These are phyloP conservation scores for Ammodramus savannarum DNA, from an alignment of 2,113 vertebrate genomes.

Conservation along the genomic window DNA sequence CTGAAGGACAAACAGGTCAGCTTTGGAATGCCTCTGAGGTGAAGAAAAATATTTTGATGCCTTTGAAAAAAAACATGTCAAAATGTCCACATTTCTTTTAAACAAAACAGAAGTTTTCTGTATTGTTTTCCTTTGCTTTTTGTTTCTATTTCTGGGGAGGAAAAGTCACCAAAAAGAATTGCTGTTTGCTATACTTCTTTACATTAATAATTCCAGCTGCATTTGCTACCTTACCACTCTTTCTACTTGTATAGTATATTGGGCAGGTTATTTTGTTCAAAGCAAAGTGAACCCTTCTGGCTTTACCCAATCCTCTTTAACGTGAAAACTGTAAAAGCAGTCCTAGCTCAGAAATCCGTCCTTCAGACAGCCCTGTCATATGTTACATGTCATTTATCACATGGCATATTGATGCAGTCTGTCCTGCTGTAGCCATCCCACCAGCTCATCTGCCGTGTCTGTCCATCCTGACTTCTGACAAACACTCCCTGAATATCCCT, in stretches of 20 bases:
- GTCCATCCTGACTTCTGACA: not conserved
- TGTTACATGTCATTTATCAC: not conserved
- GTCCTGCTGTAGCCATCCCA: not conserved
- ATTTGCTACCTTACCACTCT: not conserved
- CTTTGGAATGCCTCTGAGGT: not conserved
- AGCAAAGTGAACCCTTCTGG: not conserved
- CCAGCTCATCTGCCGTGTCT: not conserved
- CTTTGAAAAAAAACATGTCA: not conserved
- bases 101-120: not conserved
- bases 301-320: not conserved
- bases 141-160: not conserved
- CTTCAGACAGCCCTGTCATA: not conserved
- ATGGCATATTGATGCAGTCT: not conserved
- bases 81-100: not conserved
- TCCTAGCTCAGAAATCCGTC: not conserved
- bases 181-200: not conserved
- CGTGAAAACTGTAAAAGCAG: not conserved
- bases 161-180: not conserved
- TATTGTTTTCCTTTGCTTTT: not conserved
- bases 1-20: conserved; percentile 6
- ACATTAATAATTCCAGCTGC: not conserved
- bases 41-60: not conserved
- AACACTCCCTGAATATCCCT: not conserved
- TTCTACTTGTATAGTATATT: not conserved
- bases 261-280: not conserved